Conservation (phyloP, 2,888 invertebrate species). For the Autographa gamma region DNA sequence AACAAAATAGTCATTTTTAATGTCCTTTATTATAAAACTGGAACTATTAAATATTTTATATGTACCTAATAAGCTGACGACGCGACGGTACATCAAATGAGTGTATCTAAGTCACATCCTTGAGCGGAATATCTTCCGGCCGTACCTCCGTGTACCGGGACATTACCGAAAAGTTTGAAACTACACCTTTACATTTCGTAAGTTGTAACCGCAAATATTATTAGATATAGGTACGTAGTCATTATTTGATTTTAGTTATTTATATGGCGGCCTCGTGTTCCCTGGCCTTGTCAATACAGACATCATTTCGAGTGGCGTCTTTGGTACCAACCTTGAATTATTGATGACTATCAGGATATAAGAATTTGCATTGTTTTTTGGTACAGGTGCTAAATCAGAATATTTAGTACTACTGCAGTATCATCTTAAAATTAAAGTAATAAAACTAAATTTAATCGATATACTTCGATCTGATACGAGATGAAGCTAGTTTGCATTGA, state of each 20-base stretch:
- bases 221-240: slow-evolving; percentile 48
- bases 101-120: slow-evolving; percentile 44
- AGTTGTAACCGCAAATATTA: slow-evolving; percentile 46
- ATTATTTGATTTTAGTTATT: slow-evolving; percentile 65
- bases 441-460: slow-evolving; percentile 17
- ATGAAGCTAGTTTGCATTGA: slow-evolving; percentile 5
- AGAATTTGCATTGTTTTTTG: slow-evolving; percentile 73
- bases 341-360: slow-evolving; percentile 83
- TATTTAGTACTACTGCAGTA: not conserved
- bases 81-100: slow-evolving; percentile 20
- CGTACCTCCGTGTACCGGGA: slow-evolving; percentile 19
- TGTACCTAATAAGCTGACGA: slow-evolving; percentile 19
- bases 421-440: not conserved
- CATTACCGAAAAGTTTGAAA: slow-evolving; percentile 13
- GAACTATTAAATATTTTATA: slow-evolving; percentile 19
- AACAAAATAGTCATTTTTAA: slow-evolving; percentile 24
- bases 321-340: slow-evolving; percentile 76
- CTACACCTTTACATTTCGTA: slow-evolving; percentile 52
- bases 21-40: not conserved
- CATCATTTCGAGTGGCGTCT: slow-evolving; percentile 71
- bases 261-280: slow-evolving; percentile 60
- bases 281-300: slow-evolving; percentile 80
- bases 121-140: slow-evolving; percentile 46
- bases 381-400: slow-evolving; percentile 12
- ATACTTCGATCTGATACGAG: slow-evolving; percentile 4